Evolutionary conservation across 2,797 vertebrate genomes (phyloP).

Genomic region (Poeciliopsis infans): DNA sequence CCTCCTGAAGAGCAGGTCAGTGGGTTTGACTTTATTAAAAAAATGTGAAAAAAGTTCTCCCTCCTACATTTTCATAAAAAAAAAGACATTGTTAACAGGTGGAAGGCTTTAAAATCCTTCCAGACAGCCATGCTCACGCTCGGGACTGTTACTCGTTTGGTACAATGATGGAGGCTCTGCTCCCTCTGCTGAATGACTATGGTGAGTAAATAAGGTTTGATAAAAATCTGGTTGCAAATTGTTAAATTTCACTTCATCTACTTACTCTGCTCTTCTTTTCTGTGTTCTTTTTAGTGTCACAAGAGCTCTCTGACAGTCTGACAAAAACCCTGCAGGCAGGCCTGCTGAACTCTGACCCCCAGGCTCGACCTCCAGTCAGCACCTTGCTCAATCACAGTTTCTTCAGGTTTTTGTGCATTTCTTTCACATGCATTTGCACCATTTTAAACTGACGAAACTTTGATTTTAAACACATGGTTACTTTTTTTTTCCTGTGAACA

Average conservation of each 20-base stretch:
- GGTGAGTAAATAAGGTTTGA: conserved; percentile 79
- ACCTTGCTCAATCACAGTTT: conserved; percentile 89
- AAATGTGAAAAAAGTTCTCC: not conserved
- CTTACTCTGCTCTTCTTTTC: not conserved
- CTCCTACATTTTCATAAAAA: conserved; percentile 4
- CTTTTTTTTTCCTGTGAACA: conserved; percentile 50
- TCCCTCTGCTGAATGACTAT: conserved; percentile 83
- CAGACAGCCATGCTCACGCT: conserved; percentile 85
- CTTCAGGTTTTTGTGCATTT: conserved; percentile 87
- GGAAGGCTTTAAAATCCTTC: conserved; percentile 82
- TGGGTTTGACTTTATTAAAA: not conserved
- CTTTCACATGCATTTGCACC: not conserved
- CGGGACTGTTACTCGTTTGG: conserved; percentile 94
- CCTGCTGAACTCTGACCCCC: conserved; percentile 85
- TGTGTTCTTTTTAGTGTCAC: conserved; percentile 69
- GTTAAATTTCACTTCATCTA: not conserved
- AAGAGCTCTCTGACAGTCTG: conserved; percentile 81
- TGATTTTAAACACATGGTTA: not conserved
- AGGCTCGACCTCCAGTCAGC: conserved; percentile 84
- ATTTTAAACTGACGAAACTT: not conserved
- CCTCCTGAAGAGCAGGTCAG: conserved; percentile 90
- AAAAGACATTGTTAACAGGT: conserved; percentile 61
- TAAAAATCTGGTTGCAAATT: not conserved
- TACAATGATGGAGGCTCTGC: conserved; percentile 84
- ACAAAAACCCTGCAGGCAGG: conserved; percentile 85